Base-by-base conservation (phyloP, 2,888 invertebrate genomes). In the Chalcosyrphus nemorum region DNA sequence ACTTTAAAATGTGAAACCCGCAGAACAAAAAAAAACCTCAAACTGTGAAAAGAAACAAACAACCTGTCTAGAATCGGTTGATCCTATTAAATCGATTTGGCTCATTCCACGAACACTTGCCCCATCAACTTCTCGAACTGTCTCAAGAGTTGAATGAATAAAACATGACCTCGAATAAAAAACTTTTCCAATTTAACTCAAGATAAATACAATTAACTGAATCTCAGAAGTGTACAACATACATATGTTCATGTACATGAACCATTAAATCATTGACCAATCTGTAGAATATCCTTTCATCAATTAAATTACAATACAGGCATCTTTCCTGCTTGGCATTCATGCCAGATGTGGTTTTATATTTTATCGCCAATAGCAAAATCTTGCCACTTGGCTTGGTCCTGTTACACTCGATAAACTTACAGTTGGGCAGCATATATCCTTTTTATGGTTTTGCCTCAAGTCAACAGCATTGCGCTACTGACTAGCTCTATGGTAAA, bases 391-490 rank as follows among this genome's bases (percentile, higher is more conserved):
- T 41, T 13, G 59, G 15, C 13, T 41, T 15, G 7, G 24, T 11
- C 13, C n/a, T 57, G 57, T 41, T 41, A 41, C 59, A 59, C 15
- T 59, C 41, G 59, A 59, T 59, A 59, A 59, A 59, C 38, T 24
- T 15, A 24, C 41, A 24, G 24, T 41, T 41, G 41, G 59, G n/a
- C n/a, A n/a, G n/a, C n/a, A n/a, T 41, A 41, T 15, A 41, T 21
- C 41, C 24, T 24, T 59, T 57, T 24, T 17, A 38, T 38, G 13
- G 13, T 38, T 32, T 5, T n/a, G n/a, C 35, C 38, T 13, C 13
- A 38, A 38, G 38, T 38, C 38, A 35, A n/a, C 35, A 35, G n/a
- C 2, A 35, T 4, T n/a, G 35, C 35, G 35, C 35, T 32, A 5
- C 29, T 38, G 13, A 5, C 38, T 38, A 38, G 35, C 3, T 35